These are phyloP conservation scores for Eristalis intricaria DNA, from an alignment of 2,888 invertebrate genomes.

Conservation along the genomic window DNA sequence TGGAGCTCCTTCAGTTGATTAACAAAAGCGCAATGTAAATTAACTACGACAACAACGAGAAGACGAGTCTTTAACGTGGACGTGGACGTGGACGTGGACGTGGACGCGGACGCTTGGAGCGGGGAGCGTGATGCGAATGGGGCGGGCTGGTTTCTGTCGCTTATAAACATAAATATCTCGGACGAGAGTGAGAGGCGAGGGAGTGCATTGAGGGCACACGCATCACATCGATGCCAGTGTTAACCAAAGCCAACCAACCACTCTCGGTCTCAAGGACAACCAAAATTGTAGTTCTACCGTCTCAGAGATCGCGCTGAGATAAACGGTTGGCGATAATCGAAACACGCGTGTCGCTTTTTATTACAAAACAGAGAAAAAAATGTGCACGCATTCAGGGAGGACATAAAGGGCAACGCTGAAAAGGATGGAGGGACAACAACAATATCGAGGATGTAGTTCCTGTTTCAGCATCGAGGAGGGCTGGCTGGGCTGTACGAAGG, in stretches of 20 bases:
- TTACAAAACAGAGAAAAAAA: conserved; percentile 37
- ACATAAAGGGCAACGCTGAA: conserved; percentile 1
- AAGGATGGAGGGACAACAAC: neutral
- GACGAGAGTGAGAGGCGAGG: conserved; percentile 1
- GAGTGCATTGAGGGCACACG: conserved; percentile 27
- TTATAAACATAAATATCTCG: conserved; percentile 62
- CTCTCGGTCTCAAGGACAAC: conserved; percentile 64
- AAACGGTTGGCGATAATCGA: conserved; percentile 70
- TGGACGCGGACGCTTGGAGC: no score
- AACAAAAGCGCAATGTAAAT: conserved; percentile 71
- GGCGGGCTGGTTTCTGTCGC: conserved; percentile 42
- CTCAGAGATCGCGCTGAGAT: conserved; percentile 68
- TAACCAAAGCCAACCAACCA: conserved; percentile 36
- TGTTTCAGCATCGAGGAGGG: conserved; percentile 42
- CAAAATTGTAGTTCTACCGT: conserved; percentile 61
- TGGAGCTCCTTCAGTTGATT: conserved; percentile 62
- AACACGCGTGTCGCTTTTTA: conserved; percentile 70
- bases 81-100: no score
- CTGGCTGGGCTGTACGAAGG: neutral
- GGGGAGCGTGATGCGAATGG: conserved; percentile 49
- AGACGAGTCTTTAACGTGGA: conserved; percentile 55
- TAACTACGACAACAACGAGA: conserved; percentile 66
- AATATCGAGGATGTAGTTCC: conserved; percentile 40
- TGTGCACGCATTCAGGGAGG: conserved; percentile 19
- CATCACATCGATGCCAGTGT: conserved; percentile 28